phyloP scores from a whole-genome alignment of 2,113 vertebrate species.

The Leptodactylus fuscus region DNA sequence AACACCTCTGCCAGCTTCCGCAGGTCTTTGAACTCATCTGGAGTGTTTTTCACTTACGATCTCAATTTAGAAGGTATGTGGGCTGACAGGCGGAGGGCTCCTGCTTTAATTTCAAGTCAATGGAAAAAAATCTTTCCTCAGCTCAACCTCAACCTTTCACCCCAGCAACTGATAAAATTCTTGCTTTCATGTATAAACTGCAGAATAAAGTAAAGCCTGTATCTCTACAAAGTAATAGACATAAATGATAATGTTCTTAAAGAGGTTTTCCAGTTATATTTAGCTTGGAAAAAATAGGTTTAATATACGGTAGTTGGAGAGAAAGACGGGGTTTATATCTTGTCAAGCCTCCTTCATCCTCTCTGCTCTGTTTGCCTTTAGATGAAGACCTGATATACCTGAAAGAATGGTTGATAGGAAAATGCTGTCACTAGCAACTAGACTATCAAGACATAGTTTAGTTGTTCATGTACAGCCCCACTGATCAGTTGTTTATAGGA shows the following conservation, averaged over 20 bases:
- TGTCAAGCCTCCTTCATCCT: no score
- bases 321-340: no score
- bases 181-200: not conserved
- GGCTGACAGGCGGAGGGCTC: not conserved
- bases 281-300: not conserved
- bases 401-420: no score
- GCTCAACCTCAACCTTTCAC: not conserved
- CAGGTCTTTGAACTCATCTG: not conserved
- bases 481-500: no score
- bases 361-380: no score
- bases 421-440: no score
- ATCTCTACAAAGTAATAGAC: not conserved
- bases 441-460: no score
- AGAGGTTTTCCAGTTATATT: not conserved
- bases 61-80: slow-evolving; percentile 26
- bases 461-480: no score
- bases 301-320: no score
- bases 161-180: not conserved
- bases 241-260: not conserved
- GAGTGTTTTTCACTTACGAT: slow-evolving; percentile 13
- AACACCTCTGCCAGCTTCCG: not conserved
- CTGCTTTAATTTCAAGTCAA: not conserved
- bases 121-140: not conserved
- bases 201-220: not conserved
- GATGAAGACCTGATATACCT: no score